Evolutionary conservation across 2,113 vertebrate species (phyloP).

Genomic region (Pygoscelis adeliae): DNA sequence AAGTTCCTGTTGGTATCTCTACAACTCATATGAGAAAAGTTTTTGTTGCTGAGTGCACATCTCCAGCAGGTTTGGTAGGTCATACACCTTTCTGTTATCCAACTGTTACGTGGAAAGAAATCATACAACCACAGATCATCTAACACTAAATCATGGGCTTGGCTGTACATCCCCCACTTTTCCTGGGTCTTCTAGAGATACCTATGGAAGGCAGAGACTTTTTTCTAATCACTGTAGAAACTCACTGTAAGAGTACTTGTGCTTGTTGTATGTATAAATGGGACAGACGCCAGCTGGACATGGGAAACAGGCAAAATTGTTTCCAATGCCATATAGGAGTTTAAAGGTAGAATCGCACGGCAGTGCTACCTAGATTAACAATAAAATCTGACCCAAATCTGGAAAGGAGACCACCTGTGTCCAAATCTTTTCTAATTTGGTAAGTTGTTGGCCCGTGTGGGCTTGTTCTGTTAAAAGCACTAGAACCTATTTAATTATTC

Average conservation of each 20-base stretch:
- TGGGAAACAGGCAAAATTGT: not conserved
- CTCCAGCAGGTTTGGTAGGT: constrained; percentile 9
- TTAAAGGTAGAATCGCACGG: not conserved
- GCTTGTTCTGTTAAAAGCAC: not conserved
- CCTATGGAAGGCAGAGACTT: not conserved
- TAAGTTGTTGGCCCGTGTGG: not conserved
- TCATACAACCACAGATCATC: not conserved
- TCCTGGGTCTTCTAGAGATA: not conserved
- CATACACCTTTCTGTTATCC: not conserved
- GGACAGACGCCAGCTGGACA: not conserved
- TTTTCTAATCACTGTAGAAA: not conserved
- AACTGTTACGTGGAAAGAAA: not conserved
- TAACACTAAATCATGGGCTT: not conserved
- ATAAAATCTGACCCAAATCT: not conserved
- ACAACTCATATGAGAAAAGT: not conserved
- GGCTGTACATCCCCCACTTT: not conserved
- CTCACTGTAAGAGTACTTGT: not conserved
- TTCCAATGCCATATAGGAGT: not conserved
- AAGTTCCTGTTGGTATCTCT: not conserved
- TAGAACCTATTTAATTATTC: not conserved
- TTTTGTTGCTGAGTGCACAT: not conserved
- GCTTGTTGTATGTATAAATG: not conserved
- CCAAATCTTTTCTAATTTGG: not conserved
- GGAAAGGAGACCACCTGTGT: not conserved
- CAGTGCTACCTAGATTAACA: not conserved